Evolutionary conservation across 2,797 vertebrate genomes (phyloP).

Genomic region (Crypturellus tataupa): DNA sequence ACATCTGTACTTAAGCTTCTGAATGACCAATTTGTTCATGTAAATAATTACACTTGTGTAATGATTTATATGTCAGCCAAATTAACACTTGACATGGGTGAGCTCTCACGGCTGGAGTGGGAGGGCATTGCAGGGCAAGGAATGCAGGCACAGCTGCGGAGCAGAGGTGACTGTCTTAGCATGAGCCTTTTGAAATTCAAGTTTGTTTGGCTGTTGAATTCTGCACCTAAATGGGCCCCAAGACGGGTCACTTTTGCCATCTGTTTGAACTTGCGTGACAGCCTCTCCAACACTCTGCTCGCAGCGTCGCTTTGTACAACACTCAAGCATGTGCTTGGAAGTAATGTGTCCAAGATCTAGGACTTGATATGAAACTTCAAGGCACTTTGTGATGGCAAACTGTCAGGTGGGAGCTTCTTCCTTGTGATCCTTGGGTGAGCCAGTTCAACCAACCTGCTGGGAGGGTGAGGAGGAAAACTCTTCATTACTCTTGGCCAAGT

Average conservation of each 20-base stretch:
- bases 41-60: conserved; percentile 41
- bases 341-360: neutral
- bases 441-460: neutral
- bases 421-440: neutral
- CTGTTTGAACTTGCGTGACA: conserved; percentile 70
- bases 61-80: conserved; percentile 60
- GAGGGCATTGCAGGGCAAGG: conserved; percentile 26
- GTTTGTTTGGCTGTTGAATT: conserved; percentile 70
- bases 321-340: neutral
- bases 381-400: neutral
- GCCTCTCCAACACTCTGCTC: neutral
- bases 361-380: neutral
- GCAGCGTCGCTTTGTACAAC: neutral
- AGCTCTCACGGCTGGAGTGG: conserved; percentile 42
- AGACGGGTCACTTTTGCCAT: conserved; percentile 47
- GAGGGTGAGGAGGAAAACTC: neutral
- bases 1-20: conserved; percentile 18
- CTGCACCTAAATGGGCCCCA: conserved; percentile 51
- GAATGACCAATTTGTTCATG: conserved; percentile 27
- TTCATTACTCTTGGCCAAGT: neutral
- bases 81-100: conserved; percentile 45
- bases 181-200: conserved; percentile 71
- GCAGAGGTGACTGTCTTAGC: conserved; percentile 20
- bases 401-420: fast-evolving
- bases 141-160: conserved; percentile 27